Evolutionary conservation across 2,113 vertebrate genomes (phyloP), one percentile per base, ranked within the genome.

Genomic region (Pelvicachromis taeniatus): DNA sequence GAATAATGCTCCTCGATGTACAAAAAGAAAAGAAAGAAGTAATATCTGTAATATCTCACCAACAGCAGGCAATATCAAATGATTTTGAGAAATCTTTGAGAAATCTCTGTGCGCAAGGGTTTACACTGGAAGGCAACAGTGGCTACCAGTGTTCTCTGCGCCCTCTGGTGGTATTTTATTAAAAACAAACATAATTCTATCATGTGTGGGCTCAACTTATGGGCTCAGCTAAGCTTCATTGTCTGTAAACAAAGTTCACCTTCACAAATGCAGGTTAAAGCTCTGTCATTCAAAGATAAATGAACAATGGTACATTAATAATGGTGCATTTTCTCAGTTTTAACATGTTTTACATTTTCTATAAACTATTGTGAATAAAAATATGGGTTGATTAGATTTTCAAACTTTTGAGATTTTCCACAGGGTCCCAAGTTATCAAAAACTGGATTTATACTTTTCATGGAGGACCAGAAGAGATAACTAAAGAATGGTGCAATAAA

Each of bases 281-380:
- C 65, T 17, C 40, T 26, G 21, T 45, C 40, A 38, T 2, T 63
- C 10, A 17, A 38, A 63, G 10, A 63, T 38, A 13, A 63, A 63
- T 63, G 31, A 63, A 63, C 59, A 63, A n/a, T 61, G 58, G 17
- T 35, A 63, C 31, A 63, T 35, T n/a, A 63, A 35, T 40, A 65
- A 65, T 0, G 11, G 19, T 14, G 13, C 35, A 65, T 65, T 40
- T 65, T 21, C 61, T 40, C 19, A 21, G 19, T 65, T 65, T 65
- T 0, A 65, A 19, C 2, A 21, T 40, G 11, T 4, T 0, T 21
- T 21, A 38, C 40, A 21, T 65, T 65, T 65, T 21, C 33, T 65
- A 5, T 65, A 21, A 38, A 38, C 33, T 65, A 0, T 19, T 23
- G 12, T 65, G 61, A 65, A 65, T 40, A 21, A 40, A 65, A 65